A percentile compares a stretch with the other conserved stretches of the same genome.
These are phyloP conservation scores for Megaustenia siamemsis DNA, from an alignment of 2,888 invertebrate genomes.

Conservation along the genomic window DNA sequence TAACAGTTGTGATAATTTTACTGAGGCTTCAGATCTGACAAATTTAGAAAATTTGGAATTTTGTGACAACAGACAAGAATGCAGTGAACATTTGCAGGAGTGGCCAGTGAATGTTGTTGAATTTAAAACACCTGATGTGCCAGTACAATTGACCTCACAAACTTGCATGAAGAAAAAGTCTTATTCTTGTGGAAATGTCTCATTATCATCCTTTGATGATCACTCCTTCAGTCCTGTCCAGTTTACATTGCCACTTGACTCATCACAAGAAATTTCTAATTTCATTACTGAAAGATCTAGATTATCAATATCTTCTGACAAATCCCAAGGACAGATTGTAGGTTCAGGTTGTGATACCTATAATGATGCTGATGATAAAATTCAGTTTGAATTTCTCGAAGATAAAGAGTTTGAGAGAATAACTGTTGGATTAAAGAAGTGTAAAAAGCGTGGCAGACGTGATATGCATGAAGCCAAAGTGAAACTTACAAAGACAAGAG, in stretches of 20 bases:
- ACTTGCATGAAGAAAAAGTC: neutral
- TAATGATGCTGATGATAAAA: too few species aligned
- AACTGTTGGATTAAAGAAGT: neutral
- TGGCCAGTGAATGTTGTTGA: neutral
- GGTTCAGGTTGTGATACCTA: too few species aligned
- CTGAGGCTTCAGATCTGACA: neutral
- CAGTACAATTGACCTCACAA: neutral
- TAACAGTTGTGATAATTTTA: neutral
- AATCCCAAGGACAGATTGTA: neutral
- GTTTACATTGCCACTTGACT: constrained; percentile 8
- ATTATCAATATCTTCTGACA: neutral
- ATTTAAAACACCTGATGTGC: neutral
- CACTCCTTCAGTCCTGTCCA: constrained; percentile 30
- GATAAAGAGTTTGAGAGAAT: neutral
- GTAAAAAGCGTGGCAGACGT: neutral
- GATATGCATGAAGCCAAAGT: neutral
- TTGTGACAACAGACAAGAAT: neutral
- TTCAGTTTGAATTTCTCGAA: neutral
- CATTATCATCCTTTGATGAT: constrained; percentile 11
- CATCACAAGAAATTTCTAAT: neutral
- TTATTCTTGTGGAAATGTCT: constrained; percentile 22
- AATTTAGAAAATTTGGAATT: neutral
- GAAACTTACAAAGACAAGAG: too few species aligned
- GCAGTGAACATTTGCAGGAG: neutral
- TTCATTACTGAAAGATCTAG: neutral